Evolutionary conservation across 2,797 vertebrate genomes (phyloP).

Genomic region (Bradypodion pumilum): DNA sequence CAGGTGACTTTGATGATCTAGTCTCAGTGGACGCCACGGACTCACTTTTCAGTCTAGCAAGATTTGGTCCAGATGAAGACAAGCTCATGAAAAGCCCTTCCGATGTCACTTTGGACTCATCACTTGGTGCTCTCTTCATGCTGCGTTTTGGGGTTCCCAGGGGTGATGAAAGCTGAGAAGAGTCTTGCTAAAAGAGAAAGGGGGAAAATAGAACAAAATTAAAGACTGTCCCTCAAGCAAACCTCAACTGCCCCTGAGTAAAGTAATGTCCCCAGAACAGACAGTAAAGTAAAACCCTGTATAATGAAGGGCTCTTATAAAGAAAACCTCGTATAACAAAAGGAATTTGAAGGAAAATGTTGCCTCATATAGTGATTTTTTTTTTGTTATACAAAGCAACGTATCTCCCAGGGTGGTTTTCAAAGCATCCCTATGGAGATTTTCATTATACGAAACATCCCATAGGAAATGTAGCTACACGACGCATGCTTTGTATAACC

Average conservation of each 20-base stretch:
- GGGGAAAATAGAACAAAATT: background rate
- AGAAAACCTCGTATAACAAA: too few species aligned
- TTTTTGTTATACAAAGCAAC: too few species aligned
- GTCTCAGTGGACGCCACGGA: background rate
- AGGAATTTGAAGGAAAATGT: too few species aligned
- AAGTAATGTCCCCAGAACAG: too few species aligned
- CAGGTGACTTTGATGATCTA: constrained; percentile 47
- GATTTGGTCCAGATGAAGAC: constrained; percentile 50
- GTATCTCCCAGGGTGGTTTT: too few species aligned
- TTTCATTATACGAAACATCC: too few species aligned
- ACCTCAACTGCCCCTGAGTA: background rate
- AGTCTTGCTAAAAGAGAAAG: constrained; percentile 66
- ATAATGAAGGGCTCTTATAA: too few species aligned
- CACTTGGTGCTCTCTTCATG: constrained; percentile 58
- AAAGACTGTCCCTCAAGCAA: background rate
- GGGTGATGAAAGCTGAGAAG: constrained; percentile 72
- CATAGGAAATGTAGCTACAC: too few species aligned
- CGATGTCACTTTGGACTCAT: constrained; percentile 47
- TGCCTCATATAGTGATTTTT: too few species aligned
- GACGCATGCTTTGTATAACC: too few species aligned
- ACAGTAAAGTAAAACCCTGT: too few species aligned
- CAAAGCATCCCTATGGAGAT: too few species aligned
- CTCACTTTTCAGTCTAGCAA: constrained; percentile 61
- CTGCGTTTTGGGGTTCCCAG: constrained; percentile 69
- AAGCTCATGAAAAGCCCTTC: constrained; percentile 71